Conservation (phyloP, 2,113 vertebrate species). For the Petrocephalus zakoni region DNA sequence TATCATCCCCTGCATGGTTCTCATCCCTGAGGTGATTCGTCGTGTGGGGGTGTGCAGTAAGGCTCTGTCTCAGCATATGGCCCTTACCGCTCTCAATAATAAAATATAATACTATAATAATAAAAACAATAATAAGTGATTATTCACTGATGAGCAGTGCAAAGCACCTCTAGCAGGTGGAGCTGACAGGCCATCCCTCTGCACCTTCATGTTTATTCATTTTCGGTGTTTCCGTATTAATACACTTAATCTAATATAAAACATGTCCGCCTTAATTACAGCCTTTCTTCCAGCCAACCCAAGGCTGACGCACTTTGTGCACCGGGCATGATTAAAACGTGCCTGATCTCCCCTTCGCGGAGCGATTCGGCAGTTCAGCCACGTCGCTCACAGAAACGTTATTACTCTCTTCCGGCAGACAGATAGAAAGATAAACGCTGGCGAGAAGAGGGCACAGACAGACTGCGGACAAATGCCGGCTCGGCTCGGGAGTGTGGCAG, state of each 20-base stretch:
- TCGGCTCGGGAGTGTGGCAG: not conserved
- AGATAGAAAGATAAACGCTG: slow-evolving; percentile 13
- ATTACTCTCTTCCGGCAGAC: slow-evolving; percentile 22
- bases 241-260: slow-evolving; percentile 57
- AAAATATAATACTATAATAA: slow-evolving; percentile 12
- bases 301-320: slow-evolving; percentile 32
- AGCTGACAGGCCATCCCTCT: slow-evolving; percentile 39
- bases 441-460: not conserved
- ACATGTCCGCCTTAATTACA: slow-evolving; percentile 58
- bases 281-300: slow-evolving; percentile 32
- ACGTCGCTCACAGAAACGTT: slow-evolving; percentile 21
- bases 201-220: slow-evolving; percentile 55
- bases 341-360: slow-evolving; percentile 27
- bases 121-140: slow-evolving; percentile 19
- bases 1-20: too few species aligned
- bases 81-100: not conserved
- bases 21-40: too few species aligned
- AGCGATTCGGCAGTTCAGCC: slow-evolving; percentile 30
- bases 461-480: slow-evolving; percentile 10
- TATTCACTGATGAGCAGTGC: slow-evolving; percentile 10
- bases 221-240: slow-evolving; percentile 61
- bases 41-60: too few species aligned
- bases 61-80: too few species aligned
- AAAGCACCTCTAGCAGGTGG: slow-evolving; percentile 11
- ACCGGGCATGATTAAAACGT: slow-evolving; percentile 34